Percentiles rank a stretch among this genome's conserved stretches.
phyloP scores from a whole-genome alignment of 2,888 invertebrate species.

The Parnassius apollo region DNA sequence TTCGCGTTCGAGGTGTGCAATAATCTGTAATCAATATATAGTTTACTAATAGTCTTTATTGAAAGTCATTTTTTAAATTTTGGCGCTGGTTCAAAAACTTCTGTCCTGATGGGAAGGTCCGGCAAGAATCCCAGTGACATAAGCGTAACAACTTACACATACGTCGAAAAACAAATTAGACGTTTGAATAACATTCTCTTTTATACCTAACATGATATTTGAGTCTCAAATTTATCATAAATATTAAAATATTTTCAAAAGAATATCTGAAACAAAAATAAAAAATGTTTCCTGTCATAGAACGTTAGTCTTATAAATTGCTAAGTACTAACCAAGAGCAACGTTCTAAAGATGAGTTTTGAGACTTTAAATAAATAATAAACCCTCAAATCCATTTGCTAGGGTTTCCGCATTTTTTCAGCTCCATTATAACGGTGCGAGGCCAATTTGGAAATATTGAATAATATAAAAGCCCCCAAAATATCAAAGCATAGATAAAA shows the following conservation, averaged over 20 bases:
- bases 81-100: too few relatives aligned
- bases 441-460: constrained; percentile 78
- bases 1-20: too few relatives aligned
- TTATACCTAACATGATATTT: too few relatives aligned
- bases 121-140: too few relatives aligned
- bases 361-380: constrained; percentile 67
- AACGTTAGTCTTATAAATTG: constrained; percentile 32
- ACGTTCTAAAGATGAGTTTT: constrained; percentile 44
- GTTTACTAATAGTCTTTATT: too few relatives aligned
- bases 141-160: too few relatives aligned
- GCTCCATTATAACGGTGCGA: constrained; percentile 67
- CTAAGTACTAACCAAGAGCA: constrained; percentile 29
- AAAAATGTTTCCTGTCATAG: constrained; percentile 27
- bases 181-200: too few relatives aligned
- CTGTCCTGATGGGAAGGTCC: too few relatives aligned
- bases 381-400: constrained; percentile 69
- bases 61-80: too few relatives aligned
- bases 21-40: too few relatives aligned
- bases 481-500: constrained; percentile 56
- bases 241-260: background rate
- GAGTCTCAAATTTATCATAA: too few relatives aligned
- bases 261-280: constrained; percentile 5
- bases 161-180: too few relatives aligned
- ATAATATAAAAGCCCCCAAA: constrained; percentile 60
- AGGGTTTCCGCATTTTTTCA: constrained; percentile 64